Evolutionary conservation across 2,888 invertebrate species (phyloP).

Genomic region (Papilio elwesi): DNA sequence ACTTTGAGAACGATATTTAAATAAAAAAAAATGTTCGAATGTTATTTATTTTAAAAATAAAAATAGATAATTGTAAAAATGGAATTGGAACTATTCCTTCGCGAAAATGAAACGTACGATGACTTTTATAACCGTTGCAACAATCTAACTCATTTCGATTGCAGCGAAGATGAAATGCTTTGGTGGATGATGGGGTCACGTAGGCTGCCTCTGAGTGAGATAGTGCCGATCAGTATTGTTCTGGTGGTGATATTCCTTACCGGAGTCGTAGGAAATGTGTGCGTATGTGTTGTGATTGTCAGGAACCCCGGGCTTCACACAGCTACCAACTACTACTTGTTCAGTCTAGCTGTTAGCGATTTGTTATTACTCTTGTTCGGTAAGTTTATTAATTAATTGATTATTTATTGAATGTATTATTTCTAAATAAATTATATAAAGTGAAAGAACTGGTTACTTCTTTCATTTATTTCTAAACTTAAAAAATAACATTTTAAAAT

Average conservation of each 20-base stretch:
- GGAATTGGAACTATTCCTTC: constrained; percentile 61
- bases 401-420: background rate
- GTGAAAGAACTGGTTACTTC: background rate
- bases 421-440: background rate
- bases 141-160: constrained; percentile 80
- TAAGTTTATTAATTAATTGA: constrained; percentile 71
- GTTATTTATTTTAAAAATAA: constrained; percentile 42
- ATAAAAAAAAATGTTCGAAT: constrained; percentile 2
- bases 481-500: too few relatives aligned
- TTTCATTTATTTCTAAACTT: too few relatives aligned
- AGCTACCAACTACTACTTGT: constrained; percentile 95
- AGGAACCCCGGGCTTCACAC: constrained; percentile 92
- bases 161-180: constrained; percentile 85
- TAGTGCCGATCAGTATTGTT: constrained; percentile 86
- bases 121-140: constrained; percentile 77
- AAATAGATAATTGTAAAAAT: constrained; percentile 49
- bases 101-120: constrained; percentile 70
- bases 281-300: constrained; percentile 93
- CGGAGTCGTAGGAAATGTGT: constrained; percentile 92
- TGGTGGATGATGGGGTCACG: constrained; percentile 86
- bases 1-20: background rate
- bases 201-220: constrained; percentile 82
- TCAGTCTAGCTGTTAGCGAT: constrained; percentile 95
- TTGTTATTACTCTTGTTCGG: constrained; percentile 91
- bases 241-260: constrained; percentile 92